A percentile compares a stretch with the other conserved stretches of the same genome.
Conservation (phyloP, 2,888 invertebrate genomes). For the Zaprionus obscuricornis region DNA sequence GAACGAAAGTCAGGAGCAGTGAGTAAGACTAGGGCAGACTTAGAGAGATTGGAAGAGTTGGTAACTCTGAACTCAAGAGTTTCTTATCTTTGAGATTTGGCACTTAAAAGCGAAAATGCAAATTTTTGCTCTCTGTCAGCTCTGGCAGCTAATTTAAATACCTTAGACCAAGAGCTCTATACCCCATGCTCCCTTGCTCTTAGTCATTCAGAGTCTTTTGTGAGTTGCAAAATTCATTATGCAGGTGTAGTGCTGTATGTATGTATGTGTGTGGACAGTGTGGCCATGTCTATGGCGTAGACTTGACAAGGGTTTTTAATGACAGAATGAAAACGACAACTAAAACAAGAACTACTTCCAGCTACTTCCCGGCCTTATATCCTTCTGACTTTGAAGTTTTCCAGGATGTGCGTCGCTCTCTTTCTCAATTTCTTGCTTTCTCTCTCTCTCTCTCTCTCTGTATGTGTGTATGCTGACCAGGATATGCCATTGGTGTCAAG, state of each 20-base stretch:
- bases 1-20: too few relatives aligned
- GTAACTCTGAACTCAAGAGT: not conserved
- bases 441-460: too few relatives aligned
- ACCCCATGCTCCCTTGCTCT: not conserved
- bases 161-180: not conserved
- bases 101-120: conserved; percentile 75
- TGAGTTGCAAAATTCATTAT: conserved; percentile 46
- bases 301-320: conserved; percentile 83
- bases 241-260: conserved; percentile 51
- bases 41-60: too few relatives aligned
- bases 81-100: conserved; percentile 57
- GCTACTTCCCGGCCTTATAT: conserved; percentile 17
- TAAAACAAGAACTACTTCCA: conserved; percentile 49
- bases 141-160: conserved; percentile 70
- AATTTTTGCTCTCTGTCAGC: conserved; percentile 45
- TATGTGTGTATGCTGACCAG: conserved; percentile 47
- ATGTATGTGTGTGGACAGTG: conserved; percentile 37
- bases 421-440: too few relatives aligned
- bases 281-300: conserved; percentile 54
- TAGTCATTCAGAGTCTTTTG: conserved; percentile 18
- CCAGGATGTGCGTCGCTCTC: conserved; percentile 30
- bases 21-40: not conserved
- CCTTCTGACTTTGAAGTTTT: conserved; percentile 66
- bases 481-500: conserved; percentile 76
- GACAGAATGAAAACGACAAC: conserved; percentile 74